Evolutionary conservation across 2,888 invertebrate species (phyloP), one percentile per base, ranked within the genome.

Genomic region (Crocallis elinguaria): DNA sequence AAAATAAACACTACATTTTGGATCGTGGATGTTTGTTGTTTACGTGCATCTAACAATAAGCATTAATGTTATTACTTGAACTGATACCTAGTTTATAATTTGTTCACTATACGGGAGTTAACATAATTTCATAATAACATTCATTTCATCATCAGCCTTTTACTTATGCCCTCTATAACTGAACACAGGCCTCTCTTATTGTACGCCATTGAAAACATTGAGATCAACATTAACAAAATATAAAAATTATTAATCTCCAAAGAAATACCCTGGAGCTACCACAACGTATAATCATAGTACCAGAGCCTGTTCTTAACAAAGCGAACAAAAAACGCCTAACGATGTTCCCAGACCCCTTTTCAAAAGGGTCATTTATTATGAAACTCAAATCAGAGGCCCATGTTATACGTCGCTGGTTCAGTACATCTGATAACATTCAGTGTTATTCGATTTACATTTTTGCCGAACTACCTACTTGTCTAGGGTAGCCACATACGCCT

Each of bases 401-500:
- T 64, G 70, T 67, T 70, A 68, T 66, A 69, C 73, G 61, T 71
- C 67, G 79, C 60, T 78, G 71, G 71, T 64, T 72, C 57, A 60
- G 53, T 64, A 56, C 56, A 85, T 85, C 83, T 69, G 81, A 84
- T 82, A 82, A 75, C 66, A 68, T 72, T 73, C 62, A 63, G 67
- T 48, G 66, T 67, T 65, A 45, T 60, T 65, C 66, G 54, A 78
- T 81, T 81, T 73, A 76, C 75, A 77, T 80, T 75, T 79, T 72
- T 58, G 75, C 71, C 69, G 71, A 65, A 71, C 66, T 67, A 57
- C 60, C 66, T 67, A 57, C 60, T 64, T 65, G 49, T 68, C 56
- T 62, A 58, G 63, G 54, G 49, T 57, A 57, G 30, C 14, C 14
- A 30, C 33, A 11, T 16, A 39, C 49, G 21, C 7, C 17, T 21